Percentiles rank a stretch among this genome's conserved stretches.
These are phyloP conservation scores for Tangara arthus DNA, from an alignment of 2,797 vertebrate genomes.

Conservation along the genomic window DNA sequence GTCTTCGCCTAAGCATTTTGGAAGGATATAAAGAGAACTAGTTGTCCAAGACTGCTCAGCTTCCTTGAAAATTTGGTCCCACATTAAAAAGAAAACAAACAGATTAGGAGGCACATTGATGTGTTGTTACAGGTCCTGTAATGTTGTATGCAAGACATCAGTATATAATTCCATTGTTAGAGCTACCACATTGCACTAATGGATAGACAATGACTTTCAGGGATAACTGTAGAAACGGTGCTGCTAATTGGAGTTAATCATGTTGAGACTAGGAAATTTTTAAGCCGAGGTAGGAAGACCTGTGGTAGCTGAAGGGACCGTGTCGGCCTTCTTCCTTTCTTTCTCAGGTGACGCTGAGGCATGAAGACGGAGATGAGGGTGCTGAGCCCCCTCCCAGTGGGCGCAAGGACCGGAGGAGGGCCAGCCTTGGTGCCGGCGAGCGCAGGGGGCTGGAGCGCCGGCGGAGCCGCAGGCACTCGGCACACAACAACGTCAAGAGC, in stretches of 20 bases:
- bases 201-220: neutral
- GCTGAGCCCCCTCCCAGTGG: conserved; percentile 78
- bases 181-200: neutral
- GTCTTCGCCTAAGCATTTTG: neutral
- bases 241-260: neutral
- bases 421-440: conserved; percentile 83
- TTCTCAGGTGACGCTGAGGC: conserved; percentile 82
- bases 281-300: neutral
- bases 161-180: neutral
- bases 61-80: neutral
- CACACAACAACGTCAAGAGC: conserved; percentile 83
- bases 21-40: neutral
- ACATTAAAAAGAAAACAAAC: neutral
- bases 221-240: neutral
- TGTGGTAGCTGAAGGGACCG: neutral
- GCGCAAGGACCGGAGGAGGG: conserved; percentile 84
- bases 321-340: neutral
- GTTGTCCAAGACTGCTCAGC: neutral
- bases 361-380: conserved; percentile 88
- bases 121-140: neutral
- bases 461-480: conserved; percentile 90
- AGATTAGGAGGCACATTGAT: neutral
- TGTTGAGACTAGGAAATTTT: neutral
- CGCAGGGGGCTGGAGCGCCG: conserved; percentile 86
- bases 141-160: neutral